Percentiles rank a stretch among this genome's conserved stretches.
Evolutionary conservation across 2,113 vertebrate species (phyloP).

Genomic region (Sterrhoptilus dennistouni): DNA sequence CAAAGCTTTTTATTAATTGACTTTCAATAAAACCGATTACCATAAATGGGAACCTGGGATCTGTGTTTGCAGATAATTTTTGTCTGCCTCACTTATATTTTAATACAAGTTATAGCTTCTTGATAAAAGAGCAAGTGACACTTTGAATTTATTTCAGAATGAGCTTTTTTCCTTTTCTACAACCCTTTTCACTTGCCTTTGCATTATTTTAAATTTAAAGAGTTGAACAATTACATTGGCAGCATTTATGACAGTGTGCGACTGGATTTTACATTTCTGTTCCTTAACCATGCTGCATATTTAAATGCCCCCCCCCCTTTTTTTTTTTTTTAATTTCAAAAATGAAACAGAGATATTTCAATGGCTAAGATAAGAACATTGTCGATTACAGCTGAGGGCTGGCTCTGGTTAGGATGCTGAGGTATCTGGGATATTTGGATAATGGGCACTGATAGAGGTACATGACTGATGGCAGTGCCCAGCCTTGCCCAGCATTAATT

Average conservation of each 20-base stretch:
- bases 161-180: background rate
- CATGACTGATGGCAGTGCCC: background rate
- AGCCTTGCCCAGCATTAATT: background rate
- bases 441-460: background rate
- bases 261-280: background rate
- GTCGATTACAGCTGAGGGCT: background rate
- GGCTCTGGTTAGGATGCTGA: background rate
- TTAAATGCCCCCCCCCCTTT: background rate
- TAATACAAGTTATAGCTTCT: background rate
- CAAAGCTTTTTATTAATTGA: slow-evolving; percentile 50
- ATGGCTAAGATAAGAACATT: background rate
- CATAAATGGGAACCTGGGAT: slow-evolving; percentile 28
- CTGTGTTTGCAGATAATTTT: background rate
- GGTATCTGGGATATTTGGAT: accelerated
- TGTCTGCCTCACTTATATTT: background rate
- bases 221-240: background rate
- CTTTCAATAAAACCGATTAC: slow-evolving; percentile 19
- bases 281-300: background rate
- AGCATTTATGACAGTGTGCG: background rate
- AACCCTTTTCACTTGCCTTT: background rate
- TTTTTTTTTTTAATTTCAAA: background rate
- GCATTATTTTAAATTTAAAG: background rate
- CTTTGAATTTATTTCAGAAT: slow-evolving; percentile 8
- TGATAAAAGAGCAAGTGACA: background rate
- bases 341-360: background rate